Evolutionary conservation across 2,888 invertebrate genomes (phyloP).

Genomic region (Noctuana brunneofusca): DNA sequence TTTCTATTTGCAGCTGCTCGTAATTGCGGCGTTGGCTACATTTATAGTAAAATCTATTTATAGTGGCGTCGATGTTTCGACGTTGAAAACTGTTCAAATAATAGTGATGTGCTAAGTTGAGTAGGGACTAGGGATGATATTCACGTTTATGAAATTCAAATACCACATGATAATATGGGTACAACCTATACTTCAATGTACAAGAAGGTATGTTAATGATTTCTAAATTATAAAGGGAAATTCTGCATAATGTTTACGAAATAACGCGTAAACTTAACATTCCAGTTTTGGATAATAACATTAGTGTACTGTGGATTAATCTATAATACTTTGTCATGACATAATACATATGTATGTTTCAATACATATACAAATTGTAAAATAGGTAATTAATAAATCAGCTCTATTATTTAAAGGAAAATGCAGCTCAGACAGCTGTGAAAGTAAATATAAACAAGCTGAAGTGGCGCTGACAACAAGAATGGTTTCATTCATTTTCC

Average conservation of each 20-base stretch:
- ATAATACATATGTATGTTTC: too few species aligned
- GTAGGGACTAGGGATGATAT: not conserved
- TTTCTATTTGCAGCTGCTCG: constrained; percentile 3
- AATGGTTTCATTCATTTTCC: not conserved
- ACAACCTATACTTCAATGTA: not conserved
- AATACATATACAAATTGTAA: too few species aligned
- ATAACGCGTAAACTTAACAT: not conserved
- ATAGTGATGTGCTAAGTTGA: too few species aligned
- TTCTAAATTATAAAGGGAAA: constrained; percentile 6
- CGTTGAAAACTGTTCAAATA: too few species aligned
- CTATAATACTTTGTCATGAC: too few species aligned
- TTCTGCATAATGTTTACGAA: constrained; percentile 10
- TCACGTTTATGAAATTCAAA: constrained; percentile 10
- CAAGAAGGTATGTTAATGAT: not conserved
- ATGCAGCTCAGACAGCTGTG: constrained; percentile 7
- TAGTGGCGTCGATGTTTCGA: too few species aligned
- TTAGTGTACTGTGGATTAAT: not conserved
- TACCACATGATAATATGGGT: not conserved
- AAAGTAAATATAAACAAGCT: constrained; percentile 22
- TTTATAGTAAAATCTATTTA: too few species aligned
- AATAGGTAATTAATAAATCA: constrained; percentile 26
- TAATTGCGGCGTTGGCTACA: not conserved
- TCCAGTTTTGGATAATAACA: constrained; percentile 1
- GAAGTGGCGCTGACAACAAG: constrained; percentile 4
- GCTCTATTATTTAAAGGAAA: constrained; percentile 18